Conservation (phyloP, 2,113 vertebrate genomes). For the Meriones unguiculatus region DNA sequence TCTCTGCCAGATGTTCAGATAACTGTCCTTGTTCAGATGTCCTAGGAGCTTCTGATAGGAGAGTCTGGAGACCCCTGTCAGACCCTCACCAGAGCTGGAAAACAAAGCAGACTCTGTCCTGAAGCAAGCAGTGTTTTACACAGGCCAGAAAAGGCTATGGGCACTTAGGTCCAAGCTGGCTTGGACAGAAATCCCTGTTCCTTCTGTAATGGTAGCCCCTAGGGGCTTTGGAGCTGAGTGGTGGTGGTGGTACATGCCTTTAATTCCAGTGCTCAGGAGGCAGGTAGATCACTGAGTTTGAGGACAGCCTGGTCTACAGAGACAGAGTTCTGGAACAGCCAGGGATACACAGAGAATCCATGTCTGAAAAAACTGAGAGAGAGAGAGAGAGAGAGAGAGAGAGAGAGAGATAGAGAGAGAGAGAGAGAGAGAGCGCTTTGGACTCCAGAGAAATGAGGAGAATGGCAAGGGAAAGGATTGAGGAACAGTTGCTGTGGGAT, state of each 20-base stretch:
- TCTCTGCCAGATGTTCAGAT: neutral
- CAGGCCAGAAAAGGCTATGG: neutral
- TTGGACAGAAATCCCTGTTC: neutral
- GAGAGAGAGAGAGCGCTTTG: neutral
- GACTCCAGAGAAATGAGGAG: neutral
- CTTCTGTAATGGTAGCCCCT: too few relatives aligned
- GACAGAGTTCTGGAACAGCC: too few relatives aligned
- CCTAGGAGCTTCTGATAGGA: neutral
- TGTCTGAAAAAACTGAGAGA: too few relatives aligned
- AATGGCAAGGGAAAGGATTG: too few relatives aligned
- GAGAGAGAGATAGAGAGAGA: too few relatives aligned
- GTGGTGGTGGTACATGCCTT: too few relatives aligned
- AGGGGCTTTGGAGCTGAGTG: too few relatives aligned
- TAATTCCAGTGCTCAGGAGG: too few relatives aligned
- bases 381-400: too few relatives aligned
- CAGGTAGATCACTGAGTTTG: too few relatives aligned
- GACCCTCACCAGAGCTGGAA: neutral
- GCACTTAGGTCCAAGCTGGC: rapidly evolving
- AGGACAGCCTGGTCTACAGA: too few relatives aligned
- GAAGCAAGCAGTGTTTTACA: neutral
- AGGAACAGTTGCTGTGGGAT: neutral
- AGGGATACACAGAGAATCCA: too few relatives aligned
- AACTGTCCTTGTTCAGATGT: neutral
- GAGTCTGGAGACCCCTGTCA: neutral
- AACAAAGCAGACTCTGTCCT: neutral